These are phyloP conservation scores for Engraulis encrasicolus DNA, from an alignment of 2,113 vertebrate genomes.

Conservation along the genomic window DNA sequence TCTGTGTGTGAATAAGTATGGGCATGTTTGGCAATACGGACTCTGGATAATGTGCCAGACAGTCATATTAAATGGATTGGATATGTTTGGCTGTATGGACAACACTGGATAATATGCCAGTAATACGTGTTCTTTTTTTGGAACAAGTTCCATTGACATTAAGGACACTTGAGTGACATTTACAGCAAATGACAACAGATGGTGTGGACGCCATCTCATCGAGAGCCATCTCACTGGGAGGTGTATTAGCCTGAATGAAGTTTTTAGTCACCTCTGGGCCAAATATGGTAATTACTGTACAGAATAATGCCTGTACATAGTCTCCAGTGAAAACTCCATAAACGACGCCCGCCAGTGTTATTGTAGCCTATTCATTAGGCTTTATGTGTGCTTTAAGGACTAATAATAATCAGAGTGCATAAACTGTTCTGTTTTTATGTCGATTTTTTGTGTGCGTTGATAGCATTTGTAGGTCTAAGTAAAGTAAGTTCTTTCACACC, in stretches of 20 bases:
- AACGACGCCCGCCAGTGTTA: not conserved
- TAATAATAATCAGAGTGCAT: not conserved
- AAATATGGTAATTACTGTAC: not conserved
- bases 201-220: not conserved
- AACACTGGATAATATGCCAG: not conserved
- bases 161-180: not conserved
- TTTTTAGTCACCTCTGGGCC: not conserved
- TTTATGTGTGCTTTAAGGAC: not conserved
- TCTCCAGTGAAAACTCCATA: not conserved
- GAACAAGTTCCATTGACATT: not conserved
- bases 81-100: no score
- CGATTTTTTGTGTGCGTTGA: not conserved
- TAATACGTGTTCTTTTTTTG: not conserved
- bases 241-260: not conserved
- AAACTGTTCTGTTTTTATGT: not conserved
- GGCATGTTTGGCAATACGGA: conserved; percentile 18
- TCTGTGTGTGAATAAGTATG: not conserved
- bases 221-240: not conserved
- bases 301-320: not conserved
- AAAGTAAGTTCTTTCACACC: not conserved
- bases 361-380: not conserved
- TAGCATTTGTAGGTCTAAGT: not conserved
- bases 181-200: not conserved
- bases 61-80: not conserved
- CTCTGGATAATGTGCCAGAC: not conserved